Evolutionary conservation across 2,888 invertebrate species (phyloP).

Genomic region (Peribatodes rhomboidaria): DNA sequence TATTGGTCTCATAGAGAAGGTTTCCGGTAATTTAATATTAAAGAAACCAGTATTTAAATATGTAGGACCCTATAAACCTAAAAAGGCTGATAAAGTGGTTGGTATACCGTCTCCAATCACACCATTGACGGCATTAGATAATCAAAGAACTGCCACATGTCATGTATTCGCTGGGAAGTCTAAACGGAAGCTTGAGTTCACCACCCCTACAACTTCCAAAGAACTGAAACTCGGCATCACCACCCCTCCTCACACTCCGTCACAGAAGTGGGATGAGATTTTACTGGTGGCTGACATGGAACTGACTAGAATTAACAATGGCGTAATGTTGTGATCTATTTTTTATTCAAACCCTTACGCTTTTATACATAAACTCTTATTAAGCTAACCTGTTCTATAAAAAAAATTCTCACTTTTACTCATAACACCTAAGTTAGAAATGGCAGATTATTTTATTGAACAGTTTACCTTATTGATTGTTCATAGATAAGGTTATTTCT

Average conservation of each 20-base stretch:
- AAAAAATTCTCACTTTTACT: no score
- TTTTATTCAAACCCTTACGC: slow-evolving; percentile 48
- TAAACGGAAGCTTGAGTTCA: slow-evolving; percentile 82
- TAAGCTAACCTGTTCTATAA: no score
- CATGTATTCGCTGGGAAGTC: slow-evolving; percentile 75
- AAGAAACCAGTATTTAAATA: slow-evolving; percentile 90
- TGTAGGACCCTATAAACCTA: slow-evolving; percentile 84
- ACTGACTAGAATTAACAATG: slow-evolving; percentile 85
- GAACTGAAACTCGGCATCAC: slow-evolving; percentile 71
- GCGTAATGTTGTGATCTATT: slow-evolving; percentile 69
- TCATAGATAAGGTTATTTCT: neutral
- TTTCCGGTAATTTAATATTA: slow-evolving; percentile 86
- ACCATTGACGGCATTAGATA: slow-evolving; percentile 68
- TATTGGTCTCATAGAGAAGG: slow-evolving; percentile 90
- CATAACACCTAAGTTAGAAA: no score
- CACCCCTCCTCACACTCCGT: slow-evolving; percentile 79
- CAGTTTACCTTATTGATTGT: no score
- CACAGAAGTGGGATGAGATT: slow-evolving; percentile 86
- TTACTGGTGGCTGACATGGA: slow-evolving; percentile 87
- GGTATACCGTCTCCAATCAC: slow-evolving; percentile 75
- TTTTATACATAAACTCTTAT: neutral
- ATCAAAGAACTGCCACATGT: slow-evolving; percentile 63
- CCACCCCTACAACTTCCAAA: slow-evolving; percentile 71
- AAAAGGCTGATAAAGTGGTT: slow-evolving; percentile 67
- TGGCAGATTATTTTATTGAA: no score